Conservation (phyloP, 2,113 vertebrate species). For the Chionodraco myersi region DNA sequence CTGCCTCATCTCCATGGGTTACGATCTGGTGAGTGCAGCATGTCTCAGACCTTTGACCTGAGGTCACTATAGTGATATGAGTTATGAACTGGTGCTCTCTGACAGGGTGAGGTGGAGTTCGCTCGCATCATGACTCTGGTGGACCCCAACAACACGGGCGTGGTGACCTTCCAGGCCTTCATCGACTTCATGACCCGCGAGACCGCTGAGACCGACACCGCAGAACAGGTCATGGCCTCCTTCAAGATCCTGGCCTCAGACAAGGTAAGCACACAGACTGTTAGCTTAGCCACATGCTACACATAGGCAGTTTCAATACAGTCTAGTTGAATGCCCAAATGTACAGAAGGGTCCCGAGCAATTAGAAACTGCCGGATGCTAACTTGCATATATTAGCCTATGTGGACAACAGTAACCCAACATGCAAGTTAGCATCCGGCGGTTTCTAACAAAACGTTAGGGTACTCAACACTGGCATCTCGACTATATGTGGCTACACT, state of each 20-base stretch:
- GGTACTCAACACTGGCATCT: no score
- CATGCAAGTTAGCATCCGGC: no score
- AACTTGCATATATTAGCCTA: no score
- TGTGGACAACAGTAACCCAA: no score
- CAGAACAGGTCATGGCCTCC: constrained; percentile 93
- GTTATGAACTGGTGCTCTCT: neutral
- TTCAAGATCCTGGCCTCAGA: constrained; percentile 93
- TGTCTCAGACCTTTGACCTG: neutral
- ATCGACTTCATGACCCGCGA: constrained; percentile 96
- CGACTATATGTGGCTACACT: no score
- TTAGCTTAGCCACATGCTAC: neutral
- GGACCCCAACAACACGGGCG: constrained; percentile 90
- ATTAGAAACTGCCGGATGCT: no score
- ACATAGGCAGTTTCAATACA: no score
- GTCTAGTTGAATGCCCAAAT: no score
- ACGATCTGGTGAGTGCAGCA: constrained; percentile 87
- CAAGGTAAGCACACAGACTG: constrained; percentile 80
- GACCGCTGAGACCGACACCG: constrained; percentile 91
- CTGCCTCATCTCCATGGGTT: constrained; percentile 95
- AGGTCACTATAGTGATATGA: neutral
- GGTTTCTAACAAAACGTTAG: no score
- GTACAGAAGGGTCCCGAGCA: no score
- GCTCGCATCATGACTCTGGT: constrained; percentile 94
- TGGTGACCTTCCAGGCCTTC: constrained; percentile 95
- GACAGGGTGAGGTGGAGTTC: constrained; percentile 92